These are phyloP conservation scores for Sphecodes monilicornis DNA, from an alignment of 2,888 invertebrate species.

Conservation along the genomic window DNA sequence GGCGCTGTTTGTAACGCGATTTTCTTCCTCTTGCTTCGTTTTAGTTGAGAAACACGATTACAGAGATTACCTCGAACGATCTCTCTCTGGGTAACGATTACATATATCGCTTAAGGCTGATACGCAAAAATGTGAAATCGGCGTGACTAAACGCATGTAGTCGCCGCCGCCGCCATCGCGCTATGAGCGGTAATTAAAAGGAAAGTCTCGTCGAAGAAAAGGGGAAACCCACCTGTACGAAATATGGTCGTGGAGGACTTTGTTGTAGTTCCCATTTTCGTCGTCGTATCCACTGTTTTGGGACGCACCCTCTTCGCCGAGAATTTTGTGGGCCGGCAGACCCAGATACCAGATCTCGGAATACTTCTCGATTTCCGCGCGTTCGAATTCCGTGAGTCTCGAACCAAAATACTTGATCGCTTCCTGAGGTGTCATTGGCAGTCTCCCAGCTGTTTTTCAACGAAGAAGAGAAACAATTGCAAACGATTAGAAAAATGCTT, in stretches of 20 bases:
- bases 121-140: constrained; percentile 20
- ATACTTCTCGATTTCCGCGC: constrained; percentile 95
- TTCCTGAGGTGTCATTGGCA: constrained; percentile 86
- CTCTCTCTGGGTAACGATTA: background rate
- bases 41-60: background rate
- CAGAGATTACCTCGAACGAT: background rate
- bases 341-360: constrained; percentile 98
- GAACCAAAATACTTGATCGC: constrained; percentile 93
- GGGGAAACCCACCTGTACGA: constrained; percentile 88
- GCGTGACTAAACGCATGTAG: constrained; percentile 2
- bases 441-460: constrained; percentile 72
- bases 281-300: constrained; percentile 96
- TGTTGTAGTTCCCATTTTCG: constrained; percentile 97
- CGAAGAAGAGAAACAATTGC: background rate
- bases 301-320: constrained; percentile 91
- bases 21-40: background rate
- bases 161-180: background rate
- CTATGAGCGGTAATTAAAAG: constrained; percentile 25
- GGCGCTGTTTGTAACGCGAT: background rate
- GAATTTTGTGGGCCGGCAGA: constrained; percentile 93
- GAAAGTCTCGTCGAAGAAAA: constrained; percentile 20
- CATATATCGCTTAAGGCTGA: constrained; percentile 8
- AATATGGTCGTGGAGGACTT: constrained; percentile 98
- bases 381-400: constrained; percentile 95
- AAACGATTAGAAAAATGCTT: background rate